Evolutionary conservation across 2,888 invertebrate species (phyloP), one percentile per base, ranked within the genome.

Genomic region (Spodoptera picta): DNA sequence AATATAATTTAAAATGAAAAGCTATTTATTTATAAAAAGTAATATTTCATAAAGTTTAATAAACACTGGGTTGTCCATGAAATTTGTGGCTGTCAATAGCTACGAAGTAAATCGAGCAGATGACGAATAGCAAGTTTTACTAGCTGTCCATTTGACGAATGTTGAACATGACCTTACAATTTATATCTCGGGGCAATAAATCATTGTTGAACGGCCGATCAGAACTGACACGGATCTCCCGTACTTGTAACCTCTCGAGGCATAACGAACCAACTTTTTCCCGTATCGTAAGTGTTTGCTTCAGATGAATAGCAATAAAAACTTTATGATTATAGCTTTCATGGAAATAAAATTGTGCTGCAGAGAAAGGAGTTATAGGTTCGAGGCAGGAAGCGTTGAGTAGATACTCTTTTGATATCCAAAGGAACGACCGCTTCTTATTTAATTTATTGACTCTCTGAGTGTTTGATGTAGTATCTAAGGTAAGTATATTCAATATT

Each of bases 271-370:
- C 65, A 81, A 82, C 80, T 85, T 87, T 83, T 81, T 80, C 80
- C 79, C 73, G 80, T 77, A 75, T 73, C 81, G 75, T 89, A 90
- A 91, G 91, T 91, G 92, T 92, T 90, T 86, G 88, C 86, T 83
- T 83, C 84, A 82, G 85, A 90, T 88, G 91, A 90, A 90, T 87
- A 87, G 90, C 85, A 89, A 91, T 93, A 93, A 93, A 93, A 93
- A 88, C 82, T 92, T 93, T 93, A 92, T 91, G 92, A 91, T 90
- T 90, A 92, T 92, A 85, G 89, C 91, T 85, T 90, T 90, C 90
- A 88, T 90, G 89, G 88, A 91, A 90, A 92, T 92, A 92, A 92
- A 93, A 92, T 84, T 88, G 88, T 89, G 85, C 86, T 87, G 89
- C 89, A 85, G 87, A 87, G 87, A 84, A 87, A 89, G 86, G 86